These are phyloP conservation scores for Mormoops blainvillei DNA, from an alignment of 2,113 vertebrate genomes.

Conservation along the genomic window DNA sequence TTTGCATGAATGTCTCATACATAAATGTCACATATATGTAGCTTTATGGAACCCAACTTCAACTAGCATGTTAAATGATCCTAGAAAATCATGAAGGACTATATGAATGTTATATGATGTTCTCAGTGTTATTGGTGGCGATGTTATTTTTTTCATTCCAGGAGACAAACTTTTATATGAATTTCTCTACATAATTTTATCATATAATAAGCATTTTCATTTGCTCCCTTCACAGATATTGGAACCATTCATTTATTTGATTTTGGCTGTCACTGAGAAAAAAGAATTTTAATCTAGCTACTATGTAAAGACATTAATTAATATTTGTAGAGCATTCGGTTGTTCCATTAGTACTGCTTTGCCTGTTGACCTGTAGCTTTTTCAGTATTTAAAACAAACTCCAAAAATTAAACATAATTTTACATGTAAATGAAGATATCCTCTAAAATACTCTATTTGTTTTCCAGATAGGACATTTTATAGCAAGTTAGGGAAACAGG, in stretches of 20 bases:
- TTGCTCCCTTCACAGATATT: not conserved
- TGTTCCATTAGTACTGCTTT: not conserved
- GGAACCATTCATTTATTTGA: not conserved
- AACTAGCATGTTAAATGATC: not conserved
- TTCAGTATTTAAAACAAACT: not conserved
- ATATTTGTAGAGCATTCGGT: not conserved
- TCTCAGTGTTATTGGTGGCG: not conserved
- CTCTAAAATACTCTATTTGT: not conserved
- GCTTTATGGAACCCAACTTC: no score
- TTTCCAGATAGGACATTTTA: not conserved
- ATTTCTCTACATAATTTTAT: not conserved
- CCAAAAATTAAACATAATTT: not conserved
- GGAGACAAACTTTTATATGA: not conserved
- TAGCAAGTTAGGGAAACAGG: not conserved
- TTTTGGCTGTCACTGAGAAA: not conserved
- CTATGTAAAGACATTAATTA: not conserved
- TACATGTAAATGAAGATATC: not conserved
- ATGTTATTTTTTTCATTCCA: not conserved
- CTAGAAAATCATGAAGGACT: not conserved
- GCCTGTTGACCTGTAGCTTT: not conserved
- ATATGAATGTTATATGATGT: not conserved
- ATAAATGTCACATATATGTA: accelerated
- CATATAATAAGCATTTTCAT: not conserved
- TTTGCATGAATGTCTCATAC: not conserved
- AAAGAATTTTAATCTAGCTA: not conserved